Percentiles rank a stretch among this genome's conserved stretches.
Conservation (phyloP, 1,140 invertebrate genomes). For the Bursaphelenchus mucronatus region DNA sequence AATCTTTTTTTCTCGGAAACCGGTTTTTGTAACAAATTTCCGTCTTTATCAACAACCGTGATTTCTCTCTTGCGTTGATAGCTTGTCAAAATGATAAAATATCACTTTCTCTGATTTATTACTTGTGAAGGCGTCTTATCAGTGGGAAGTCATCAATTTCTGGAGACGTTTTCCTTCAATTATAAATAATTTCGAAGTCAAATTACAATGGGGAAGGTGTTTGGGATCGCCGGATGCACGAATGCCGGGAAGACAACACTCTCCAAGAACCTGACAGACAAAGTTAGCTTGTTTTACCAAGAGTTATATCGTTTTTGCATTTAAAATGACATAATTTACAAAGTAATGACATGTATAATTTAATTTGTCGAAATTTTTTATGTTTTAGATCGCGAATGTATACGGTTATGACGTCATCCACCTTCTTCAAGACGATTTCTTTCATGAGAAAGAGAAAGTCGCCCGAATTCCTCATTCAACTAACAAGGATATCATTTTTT, state of each 20-base stretch:
- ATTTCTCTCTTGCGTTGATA: not conserved
- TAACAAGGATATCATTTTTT: conserved; percentile 10
- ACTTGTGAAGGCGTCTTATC: too few species aligned
- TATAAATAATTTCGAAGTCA: not conserved
- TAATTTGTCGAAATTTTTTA: not conserved
- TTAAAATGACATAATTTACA: conserved; percentile 13
- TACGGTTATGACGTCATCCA: not conserved
- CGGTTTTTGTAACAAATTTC: too few species aligned
- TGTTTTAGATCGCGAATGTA: conserved; percentile 2
- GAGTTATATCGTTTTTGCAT: conserved; percentile 16
- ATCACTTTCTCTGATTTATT: too few species aligned
- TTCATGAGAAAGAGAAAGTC: conserved; percentile 20
- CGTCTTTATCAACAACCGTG: conserved; percentile 6
- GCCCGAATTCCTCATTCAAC: not conserved
- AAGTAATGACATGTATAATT: conserved; percentile 1
- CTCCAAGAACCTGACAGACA: conserved; percentile 18
- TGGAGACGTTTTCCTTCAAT: too few species aligned
- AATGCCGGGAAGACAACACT: conserved; percentile 26
- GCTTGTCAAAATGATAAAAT: too few species aligned
- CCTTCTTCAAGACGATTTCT: conserved; percentile 22
- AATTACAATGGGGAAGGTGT: conserved; percentile 15
- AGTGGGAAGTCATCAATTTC: too few species aligned
- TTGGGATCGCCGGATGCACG: conserved; percentile 22
- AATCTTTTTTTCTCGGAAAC: too few species aligned
- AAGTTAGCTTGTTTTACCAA: not conserved